These are phyloP conservation scores for Pyxicephalus adspersus DNA, from an alignment of 2,113 vertebrate genomes.

Conservation along the genomic window DNA sequence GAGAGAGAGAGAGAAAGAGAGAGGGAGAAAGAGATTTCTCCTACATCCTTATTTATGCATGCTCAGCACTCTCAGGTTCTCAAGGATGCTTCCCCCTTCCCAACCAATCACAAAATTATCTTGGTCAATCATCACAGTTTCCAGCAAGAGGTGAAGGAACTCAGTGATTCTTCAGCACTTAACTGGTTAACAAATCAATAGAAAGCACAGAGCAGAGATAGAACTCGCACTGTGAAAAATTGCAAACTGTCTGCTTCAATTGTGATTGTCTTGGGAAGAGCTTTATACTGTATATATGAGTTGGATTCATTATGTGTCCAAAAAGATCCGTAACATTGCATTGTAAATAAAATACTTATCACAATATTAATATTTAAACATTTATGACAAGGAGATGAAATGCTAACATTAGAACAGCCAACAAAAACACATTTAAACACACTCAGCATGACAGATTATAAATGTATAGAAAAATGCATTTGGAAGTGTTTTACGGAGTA, in stretches of 20 bases:
- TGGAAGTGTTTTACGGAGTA: no score
- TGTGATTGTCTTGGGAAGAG: not conserved
- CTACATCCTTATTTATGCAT: conserved; percentile 59
- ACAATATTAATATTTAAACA: no score
- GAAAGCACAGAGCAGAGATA: not conserved
- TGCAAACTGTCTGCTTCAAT: not conserved
- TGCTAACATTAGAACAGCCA: no score
- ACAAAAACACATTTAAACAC: no score
- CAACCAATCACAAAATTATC: conserved; percentile 52
- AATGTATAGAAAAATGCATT: no score
- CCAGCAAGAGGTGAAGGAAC: not conserved
- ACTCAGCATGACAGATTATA: no score
- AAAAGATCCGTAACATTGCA: not conserved
- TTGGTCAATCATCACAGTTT: conserved; percentile 31
- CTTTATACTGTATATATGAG: not conserved
- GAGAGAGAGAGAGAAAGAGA: conserved; percentile 19
- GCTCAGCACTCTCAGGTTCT: conserved; percentile 58
- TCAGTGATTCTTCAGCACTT: not conserved
- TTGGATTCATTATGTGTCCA: not conserved
- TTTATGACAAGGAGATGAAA: no score
- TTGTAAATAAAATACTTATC: not conserved
- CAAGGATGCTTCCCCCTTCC: conserved; percentile 25
- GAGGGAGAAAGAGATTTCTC: conserved; percentile 31
- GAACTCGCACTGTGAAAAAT: not conserved
- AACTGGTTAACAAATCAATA: conserved; percentile 47